phyloP scores from a whole-genome alignment of 2,888 invertebrate genomes.

The Nipponacmea schrenckii region DNA sequence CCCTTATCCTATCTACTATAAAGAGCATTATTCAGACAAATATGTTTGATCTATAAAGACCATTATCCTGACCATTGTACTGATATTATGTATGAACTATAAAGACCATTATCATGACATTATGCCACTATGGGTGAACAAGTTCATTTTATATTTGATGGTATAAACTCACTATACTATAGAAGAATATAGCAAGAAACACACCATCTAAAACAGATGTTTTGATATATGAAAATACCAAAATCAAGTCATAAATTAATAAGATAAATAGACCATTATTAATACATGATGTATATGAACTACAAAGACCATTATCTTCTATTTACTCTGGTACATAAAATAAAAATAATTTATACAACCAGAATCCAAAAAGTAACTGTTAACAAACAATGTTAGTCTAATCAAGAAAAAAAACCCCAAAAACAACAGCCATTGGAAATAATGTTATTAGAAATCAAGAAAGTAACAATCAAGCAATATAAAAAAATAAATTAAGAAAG shows the following conservation, averaged over 20 bases:
- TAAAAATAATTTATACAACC: too few species aligned
- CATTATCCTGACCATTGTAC: too few species aligned
- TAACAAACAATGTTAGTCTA: background rate
- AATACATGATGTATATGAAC: too few species aligned
- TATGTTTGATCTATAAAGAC: too few species aligned
- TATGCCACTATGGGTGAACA: background rate
- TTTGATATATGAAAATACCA: background rate
- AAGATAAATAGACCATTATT: too few species aligned
- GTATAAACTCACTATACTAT: background rate
- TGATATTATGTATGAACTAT: background rate
- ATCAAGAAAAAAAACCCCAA: background rate
- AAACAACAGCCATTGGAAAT: background rate
- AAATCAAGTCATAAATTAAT: too few species aligned
- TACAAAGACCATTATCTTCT: too few species aligned
- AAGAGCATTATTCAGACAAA: background rate
- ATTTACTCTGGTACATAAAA: too few species aligned
- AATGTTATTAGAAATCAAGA: background rate
- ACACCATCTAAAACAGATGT: background rate
- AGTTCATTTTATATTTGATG: constrained; percentile 3
- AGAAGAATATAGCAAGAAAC: background rate
- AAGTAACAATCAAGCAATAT: background rate
- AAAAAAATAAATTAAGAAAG: background rate
- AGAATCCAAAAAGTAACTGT: too few species aligned
- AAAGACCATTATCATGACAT: background rate
- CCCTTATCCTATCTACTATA: background rate